Evolutionary conservation across 2,797 vertebrate genomes (phyloP).

Genomic region (Phaenicophaeus curvirostris): DNA sequence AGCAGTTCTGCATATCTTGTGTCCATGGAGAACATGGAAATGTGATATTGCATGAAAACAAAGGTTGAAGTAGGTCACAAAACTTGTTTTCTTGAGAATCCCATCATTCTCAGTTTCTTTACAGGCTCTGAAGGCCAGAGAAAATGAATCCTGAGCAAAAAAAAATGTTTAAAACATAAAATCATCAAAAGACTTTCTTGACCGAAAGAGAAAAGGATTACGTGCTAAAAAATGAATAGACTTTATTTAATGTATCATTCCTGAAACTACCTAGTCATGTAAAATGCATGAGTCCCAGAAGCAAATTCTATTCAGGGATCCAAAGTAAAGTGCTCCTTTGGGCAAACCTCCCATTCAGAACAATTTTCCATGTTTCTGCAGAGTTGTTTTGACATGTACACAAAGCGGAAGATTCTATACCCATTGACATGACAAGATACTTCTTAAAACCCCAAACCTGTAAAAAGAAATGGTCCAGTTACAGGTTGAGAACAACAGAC

Average conservation of each 20-base stretch:
- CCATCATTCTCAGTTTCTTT: neutral
- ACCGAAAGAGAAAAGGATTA: neutral
- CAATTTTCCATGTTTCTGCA: neutral
- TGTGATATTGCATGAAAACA: neutral
- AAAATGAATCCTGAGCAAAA: slow-evolving; percentile 7
- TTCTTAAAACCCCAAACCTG: neutral
- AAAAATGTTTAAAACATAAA: slow-evolving; percentile 49
- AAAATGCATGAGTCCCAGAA: slow-evolving; percentile 51
- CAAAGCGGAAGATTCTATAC: neutral
- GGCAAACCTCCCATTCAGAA: neutral
- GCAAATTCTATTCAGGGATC: slow-evolving; percentile 31
- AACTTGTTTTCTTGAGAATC: neutral
- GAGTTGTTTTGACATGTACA: neutral
- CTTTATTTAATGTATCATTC: slow-evolving; percentile 34
- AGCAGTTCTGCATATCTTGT: slow-evolving; percentile 1
- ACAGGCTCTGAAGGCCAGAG: neutral
- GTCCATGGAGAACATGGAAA: neutral
- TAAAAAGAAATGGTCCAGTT: neutral
- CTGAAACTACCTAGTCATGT: slow-evolving; percentile 6
- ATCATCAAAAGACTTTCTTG: neutral
- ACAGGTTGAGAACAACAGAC: slow-evolving; percentile 1
- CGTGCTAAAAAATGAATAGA: slow-evolving; percentile 6
- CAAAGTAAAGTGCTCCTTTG: neutral
- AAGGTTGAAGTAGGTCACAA: slow-evolving; percentile 19
- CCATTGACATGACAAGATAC: neutral